These are phyloP conservation scores for Pseudomyrmex sp. DNA, from an alignment of 1,140 invertebrate genomes.

Conservation along the genomic window DNA sequence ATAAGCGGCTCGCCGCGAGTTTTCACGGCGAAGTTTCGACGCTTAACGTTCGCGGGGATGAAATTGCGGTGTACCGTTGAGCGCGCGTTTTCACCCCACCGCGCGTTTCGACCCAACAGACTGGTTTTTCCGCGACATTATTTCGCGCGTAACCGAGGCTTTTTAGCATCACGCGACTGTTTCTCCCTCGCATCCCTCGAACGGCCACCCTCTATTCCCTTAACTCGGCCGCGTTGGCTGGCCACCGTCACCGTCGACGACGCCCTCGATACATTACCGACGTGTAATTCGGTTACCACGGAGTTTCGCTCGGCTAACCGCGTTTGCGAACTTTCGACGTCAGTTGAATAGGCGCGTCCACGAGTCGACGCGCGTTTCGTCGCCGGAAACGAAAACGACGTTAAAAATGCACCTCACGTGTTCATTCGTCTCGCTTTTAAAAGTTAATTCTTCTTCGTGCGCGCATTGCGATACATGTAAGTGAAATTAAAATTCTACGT, in stretches of 20 bases:
- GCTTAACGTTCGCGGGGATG: constrained; percentile 62
- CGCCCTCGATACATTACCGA: constrained; percentile 79
- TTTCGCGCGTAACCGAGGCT: constrained; percentile 68
- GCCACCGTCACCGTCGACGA: constrained; percentile 66
- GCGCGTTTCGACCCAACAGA: constrained; percentile 67
- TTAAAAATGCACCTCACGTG: constrained; percentile 25
- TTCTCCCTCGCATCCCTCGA: neutral
- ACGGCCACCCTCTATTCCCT: constrained; percentile 10
- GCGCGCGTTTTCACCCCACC: constrained; percentile 66
- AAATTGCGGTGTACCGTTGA: constrained; percentile 81
- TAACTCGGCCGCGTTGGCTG: constrained; percentile 58
- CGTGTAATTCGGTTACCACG: constrained; percentile 77
- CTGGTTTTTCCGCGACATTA: constrained; percentile 75
- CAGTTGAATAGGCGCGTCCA: constrained; percentile 61
- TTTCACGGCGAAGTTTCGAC: constrained; percentile 35
- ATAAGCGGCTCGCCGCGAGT: constrained; percentile 23
- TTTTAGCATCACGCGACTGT: constrained; percentile 64
- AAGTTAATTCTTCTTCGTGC: constrained; percentile 5
- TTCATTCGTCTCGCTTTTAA: neutral
- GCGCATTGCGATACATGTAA: neutral
- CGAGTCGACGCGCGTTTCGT: constrained; percentile 40
- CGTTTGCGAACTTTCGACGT: constrained; percentile 76
- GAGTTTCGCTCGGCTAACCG: constrained; percentile 75
- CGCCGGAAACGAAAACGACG: constrained; percentile 16
- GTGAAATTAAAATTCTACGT: neutral